Evolutionary conservation across 1,140 invertebrate species (phyloP).

Genomic region (Venustaconcha ellipsiformis): DNA sequence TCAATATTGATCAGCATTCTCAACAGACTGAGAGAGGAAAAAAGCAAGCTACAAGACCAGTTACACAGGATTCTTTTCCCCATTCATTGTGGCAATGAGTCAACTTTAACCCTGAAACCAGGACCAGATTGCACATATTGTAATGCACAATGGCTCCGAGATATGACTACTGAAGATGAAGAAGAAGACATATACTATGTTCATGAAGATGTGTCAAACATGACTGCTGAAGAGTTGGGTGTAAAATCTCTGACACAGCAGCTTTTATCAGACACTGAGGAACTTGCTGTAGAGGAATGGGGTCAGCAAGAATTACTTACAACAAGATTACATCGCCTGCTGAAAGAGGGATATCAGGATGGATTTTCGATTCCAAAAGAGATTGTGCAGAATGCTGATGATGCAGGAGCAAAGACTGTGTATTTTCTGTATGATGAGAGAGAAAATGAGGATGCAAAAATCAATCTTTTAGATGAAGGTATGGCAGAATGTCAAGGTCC

Average conservation of each 20-base stretch:
- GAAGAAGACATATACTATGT: slow-evolving; percentile 34
- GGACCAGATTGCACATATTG: slow-evolving; percentile 27
- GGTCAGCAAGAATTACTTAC: slow-evolving; percentile 51
- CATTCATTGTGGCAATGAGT: slow-evolving; percentile 4
- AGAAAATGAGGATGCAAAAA: slow-evolving; percentile 41
- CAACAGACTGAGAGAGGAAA: slow-evolving; percentile 10
- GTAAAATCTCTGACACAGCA: slow-evolving; percentile 39
- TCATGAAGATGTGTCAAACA: slow-evolving; percentile 28
- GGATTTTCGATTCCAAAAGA: slow-evolving; percentile 59
- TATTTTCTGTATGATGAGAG: slow-evolving; percentile 61
- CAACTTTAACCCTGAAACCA: slow-evolving; percentile 1
- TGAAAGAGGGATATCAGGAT: slow-evolving; percentile 45
- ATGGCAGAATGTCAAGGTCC: slow-evolving; percentile 49
- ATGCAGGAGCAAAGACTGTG: slow-evolving; percentile 59
- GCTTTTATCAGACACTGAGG: slow-evolving; percentile 19
- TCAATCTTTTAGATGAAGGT: slow-evolving; percentile 44
- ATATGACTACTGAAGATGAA: slow-evolving; percentile 31
- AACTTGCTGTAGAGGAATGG: slow-evolving; percentile 31
- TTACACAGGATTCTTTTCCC: background rate
- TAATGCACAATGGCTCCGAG: slow-evolving; percentile 33
- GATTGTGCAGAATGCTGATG: slow-evolving; percentile 69
- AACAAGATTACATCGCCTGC: slow-evolving; percentile 36
- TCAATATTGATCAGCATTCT: background rate
- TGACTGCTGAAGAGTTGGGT: slow-evolving; percentile 36
- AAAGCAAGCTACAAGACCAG: background rate